Conservation (phyloP, 2,113 vertebrate genomes). For the Menidia beryllina region DNA sequence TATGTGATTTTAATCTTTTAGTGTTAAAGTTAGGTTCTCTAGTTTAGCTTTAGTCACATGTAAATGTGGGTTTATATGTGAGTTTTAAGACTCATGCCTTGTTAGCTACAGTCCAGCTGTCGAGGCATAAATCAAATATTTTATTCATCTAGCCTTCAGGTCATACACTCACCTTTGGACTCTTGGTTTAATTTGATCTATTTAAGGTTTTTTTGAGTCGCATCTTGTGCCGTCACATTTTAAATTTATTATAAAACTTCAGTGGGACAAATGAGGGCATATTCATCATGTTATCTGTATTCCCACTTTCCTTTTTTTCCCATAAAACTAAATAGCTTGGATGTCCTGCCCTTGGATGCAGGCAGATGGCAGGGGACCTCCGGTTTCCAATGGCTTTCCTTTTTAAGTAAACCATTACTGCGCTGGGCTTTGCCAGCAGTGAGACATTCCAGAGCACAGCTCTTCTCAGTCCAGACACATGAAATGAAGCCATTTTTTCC, state of each 20-base stretch:
- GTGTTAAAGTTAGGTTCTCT: neutral
- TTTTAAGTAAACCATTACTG: conserved; percentile 75
- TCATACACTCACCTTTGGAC: conserved; percentile 26
- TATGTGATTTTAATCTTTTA: neutral
- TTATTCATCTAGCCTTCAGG: neutral
- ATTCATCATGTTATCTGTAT: neutral
- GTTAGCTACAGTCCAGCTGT: neutral
- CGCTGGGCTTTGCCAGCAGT: conserved; percentile 40
- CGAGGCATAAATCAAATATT: conserved; percentile 23
- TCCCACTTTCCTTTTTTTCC: neutral
- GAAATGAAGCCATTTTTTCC: conserved; percentile 31
- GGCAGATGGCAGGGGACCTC: conserved; percentile 47
- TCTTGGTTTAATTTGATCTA: conserved; percentile 10
- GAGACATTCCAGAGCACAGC: conserved; percentile 61
- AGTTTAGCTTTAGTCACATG: neutral
- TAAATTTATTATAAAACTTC: neutral
- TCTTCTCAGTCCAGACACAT: conserved; percentile 54
- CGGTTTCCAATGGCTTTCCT: conserved; percentile 65
- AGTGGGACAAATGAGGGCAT: neutral
- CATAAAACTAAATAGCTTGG: conserved; percentile 32
- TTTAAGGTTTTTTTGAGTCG: conserved; percentile 23
- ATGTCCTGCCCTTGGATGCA: conserved; percentile 33
- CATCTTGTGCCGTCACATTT: conserved; percentile 6
- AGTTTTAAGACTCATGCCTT: conserved; percentile 15
- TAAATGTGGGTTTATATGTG: too few relatives aligned